These are phyloP conservation scores for Ptilorrhoa leucosticta DNA, from an alignment of 2,113 vertebrate species.

Conservation along the genomic window DNA sequence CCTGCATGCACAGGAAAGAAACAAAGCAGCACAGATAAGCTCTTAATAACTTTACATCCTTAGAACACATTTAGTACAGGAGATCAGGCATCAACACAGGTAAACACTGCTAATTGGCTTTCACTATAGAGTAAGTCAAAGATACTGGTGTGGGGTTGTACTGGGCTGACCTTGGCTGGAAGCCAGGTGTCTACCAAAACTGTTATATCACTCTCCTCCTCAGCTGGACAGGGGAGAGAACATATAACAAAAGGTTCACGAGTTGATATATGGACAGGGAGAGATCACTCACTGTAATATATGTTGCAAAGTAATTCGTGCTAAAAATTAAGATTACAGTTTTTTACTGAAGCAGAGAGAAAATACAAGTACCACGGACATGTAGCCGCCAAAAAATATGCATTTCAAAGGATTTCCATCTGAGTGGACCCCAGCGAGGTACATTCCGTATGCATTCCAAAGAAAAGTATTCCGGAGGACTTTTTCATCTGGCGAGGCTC, in stretches of 20 bases:
- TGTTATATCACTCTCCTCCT: not conserved
- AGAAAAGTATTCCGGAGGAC: no score
- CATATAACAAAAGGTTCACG: not conserved
- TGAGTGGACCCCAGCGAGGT: no score
- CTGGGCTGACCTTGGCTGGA: not conserved
- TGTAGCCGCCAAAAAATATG: no score
- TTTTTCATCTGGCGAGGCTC: no score
- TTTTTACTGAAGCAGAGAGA: no score
- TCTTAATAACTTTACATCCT: not conserved
- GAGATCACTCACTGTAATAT: not conserved
- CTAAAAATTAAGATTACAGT: no score
- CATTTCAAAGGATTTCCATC: no score
- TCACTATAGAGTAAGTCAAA: not conserved
- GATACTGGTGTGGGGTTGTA: not conserved
- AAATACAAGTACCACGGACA: no score
- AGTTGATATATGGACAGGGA: not conserved
- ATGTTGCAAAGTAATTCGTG: no score
- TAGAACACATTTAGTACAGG: not conserved
- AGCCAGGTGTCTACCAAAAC: not conserved
- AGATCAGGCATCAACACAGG: not conserved
- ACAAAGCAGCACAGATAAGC: not conserved
- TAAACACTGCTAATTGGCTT: not conserved
- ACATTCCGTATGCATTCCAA: no score
- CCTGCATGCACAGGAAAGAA: not conserved
- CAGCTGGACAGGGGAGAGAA: not conserved